Evolutionary conservation across 2,797 vertebrate genomes (phyloP).

Genomic region (Fundulus diaphanus): DNA sequence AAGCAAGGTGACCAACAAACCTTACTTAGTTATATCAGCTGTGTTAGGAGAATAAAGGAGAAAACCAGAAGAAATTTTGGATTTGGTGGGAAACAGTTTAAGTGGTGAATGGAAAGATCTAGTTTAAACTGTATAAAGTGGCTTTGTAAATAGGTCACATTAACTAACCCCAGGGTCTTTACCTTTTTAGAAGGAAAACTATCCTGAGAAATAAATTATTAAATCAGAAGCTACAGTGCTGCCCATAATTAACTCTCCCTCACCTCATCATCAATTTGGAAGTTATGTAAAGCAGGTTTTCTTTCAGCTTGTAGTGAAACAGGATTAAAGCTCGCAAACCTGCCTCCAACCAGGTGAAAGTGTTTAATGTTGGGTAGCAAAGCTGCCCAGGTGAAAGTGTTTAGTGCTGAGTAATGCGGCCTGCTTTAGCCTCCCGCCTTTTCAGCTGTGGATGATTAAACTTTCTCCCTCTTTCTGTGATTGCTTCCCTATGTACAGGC

Average conservation of each 20-base stretch:
- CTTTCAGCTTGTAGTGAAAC: constrained; percentile 28
- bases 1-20: background rate
- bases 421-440: constrained; percentile 64
- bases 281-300: background rate
- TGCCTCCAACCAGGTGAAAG: constrained; percentile 65
- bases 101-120: background rate
- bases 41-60: background rate
- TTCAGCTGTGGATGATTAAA: constrained; percentile 80
- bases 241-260: background rate
- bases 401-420: constrained; percentile 74
- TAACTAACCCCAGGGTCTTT: background rate
- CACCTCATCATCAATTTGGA: background rate
- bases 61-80: background rate
- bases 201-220: background rate
- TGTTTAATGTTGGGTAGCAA: constrained; percentile 64
- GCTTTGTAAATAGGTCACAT: background rate
- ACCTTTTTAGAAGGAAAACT: background rate
- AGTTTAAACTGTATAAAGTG: background rate
- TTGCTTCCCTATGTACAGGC: constrained; percentile 74
- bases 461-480: constrained; percentile 55
- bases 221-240: background rate
- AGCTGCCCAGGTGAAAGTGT: constrained; percentile 73
- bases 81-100: background rate
- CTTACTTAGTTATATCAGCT: background rate
- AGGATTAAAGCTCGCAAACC: constrained; percentile 51